These are phyloP conservation scores for Palythoa caribaeorum DNA, from an alignment of 92 coral and sea anemone genomes.

Conservation along the genomic window DNA sequence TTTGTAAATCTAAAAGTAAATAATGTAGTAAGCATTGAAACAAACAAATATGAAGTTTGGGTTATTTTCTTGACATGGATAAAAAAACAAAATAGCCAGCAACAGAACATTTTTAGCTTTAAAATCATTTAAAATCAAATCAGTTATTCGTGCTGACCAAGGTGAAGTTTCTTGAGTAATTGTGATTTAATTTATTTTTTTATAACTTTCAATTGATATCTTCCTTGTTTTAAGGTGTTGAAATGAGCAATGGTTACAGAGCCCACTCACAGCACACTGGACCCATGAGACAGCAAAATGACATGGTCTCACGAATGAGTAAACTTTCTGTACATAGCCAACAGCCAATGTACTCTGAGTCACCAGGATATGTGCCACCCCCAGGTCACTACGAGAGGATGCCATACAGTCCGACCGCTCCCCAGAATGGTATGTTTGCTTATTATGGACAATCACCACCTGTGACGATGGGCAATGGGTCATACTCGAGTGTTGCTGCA, in stretches of 20 bases:
- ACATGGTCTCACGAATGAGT: slow-evolving; percentile 71
- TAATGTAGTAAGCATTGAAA: too few relatives aligned
- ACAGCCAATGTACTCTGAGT: not conserved
- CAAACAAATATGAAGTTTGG: too few relatives aligned
- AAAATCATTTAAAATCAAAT: too few relatives aligned
- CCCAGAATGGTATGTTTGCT: slow-evolving; percentile 28
- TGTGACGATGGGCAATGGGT: slow-evolving; percentile 33
- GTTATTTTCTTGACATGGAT: too few relatives aligned
- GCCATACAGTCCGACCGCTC: slow-evolving; percentile 29
- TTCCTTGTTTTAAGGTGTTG: slow-evolving; percentile 1
- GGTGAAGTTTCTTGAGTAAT: too few relatives aligned
- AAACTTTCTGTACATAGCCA: slow-evolving; percentile 69
- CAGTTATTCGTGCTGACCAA: too few relatives aligned
- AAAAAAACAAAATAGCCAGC: too few relatives aligned
- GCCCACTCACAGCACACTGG: slow-evolving; percentile 48
- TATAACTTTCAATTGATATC: too few relatives aligned
- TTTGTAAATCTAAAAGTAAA: too few relatives aligned
- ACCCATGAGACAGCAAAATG: slow-evolving; percentile 64
- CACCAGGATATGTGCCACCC: slow-evolving; percentile 8
- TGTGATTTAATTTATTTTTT: too few relatives aligned
- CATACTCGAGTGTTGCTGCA: slow-evolving; percentile 37
- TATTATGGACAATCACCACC: slow-evolving; percentile 67
- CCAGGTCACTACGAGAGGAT: slow-evolving; percentile 15
- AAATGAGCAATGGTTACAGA: slow-evolving; percentile 34
- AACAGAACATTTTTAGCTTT: too few relatives aligned